Base-by-base conservation (phyloP, 2,888 invertebrate genomes). In the Junonia oenone region DNA sequence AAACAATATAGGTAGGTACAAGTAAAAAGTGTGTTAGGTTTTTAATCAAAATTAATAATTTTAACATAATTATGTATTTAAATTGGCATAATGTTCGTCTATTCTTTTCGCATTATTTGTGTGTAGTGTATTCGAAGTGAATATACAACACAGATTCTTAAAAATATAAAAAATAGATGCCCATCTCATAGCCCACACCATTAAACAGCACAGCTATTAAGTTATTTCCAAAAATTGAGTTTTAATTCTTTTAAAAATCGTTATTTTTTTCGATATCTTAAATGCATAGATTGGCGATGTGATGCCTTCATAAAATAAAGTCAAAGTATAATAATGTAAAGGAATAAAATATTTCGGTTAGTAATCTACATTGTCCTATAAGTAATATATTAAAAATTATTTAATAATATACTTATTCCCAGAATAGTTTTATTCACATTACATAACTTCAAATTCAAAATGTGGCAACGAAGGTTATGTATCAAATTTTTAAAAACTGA, bases 361-460 rank as follows among this genome's bases (percentile, higher is more conserved):
- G 6, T 13, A 26, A 13, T 13, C 9, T 22, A 43, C n/a, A 43
- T 22, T 1, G 22, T 6, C 4, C 6, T 26, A 1, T 4, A 26
- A 22, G 3, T 2, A 26, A 3, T 6, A 15, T 13, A 13, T 43
- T 6, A 14, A 37, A 13, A 13, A 26, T 43, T 4, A 43, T 13
- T 8, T 43, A 26, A 26, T 26, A 43, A 26, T n/a, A 43, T n/a
- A n/a, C 45, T 65, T 57, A 63, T 48, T 69, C 70, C 66, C 62
- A 66, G 73, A 79, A 78, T 72, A 77, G 65, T 68, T 73, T 71
- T 68, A 76, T 69, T 75, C 75, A 70, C 62, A 68, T 70, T 73
- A 73, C 73, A 73, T 73, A 73, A 73, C 73, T 62, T 58, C 59
- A 55, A 64, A 64, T 60, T 63, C 62, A 69, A 71, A 68, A 73